Evolutionary conservation across 2,113 vertebrate species (phyloP).

Genomic region (Myrmophylax atrothorax): DNA sequence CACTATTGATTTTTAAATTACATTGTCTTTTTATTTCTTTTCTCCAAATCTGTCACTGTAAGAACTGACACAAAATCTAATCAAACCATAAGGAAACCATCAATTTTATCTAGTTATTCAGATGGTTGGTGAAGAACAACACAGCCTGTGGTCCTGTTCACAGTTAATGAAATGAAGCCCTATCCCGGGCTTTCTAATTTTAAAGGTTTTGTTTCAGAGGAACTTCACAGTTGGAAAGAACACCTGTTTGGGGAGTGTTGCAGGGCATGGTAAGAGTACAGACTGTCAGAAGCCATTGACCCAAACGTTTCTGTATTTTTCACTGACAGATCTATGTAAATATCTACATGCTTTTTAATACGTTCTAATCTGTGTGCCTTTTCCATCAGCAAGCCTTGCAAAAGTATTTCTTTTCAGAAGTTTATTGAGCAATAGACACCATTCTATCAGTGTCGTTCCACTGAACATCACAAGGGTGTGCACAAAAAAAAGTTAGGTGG

Average conservation of each 20-base stretch:
- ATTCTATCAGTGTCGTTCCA: neutral
- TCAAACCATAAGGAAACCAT: conserved; percentile 64
- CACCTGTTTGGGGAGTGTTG: neutral
- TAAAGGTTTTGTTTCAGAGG: conserved; percentile 33
- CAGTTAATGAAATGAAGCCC: conserved; percentile 49
- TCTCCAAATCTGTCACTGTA: conserved; percentile 59
- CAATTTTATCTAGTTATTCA: conserved; percentile 69
- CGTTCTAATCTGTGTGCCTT: neutral
- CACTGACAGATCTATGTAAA: neutral
- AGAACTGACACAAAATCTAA: conserved; percentile 69
- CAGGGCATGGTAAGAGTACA: neutral
- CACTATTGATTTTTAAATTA: conserved; percentile 72
- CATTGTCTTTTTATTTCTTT: conserved; percentile 69
- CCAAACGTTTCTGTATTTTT: neutral
- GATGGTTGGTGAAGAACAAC: conserved; percentile 50
- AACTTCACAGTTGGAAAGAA: neutral
- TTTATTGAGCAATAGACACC: neutral
- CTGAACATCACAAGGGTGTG: accelerated
- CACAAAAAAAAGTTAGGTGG: neutral
- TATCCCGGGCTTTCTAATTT: neutral
- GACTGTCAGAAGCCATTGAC: neutral
- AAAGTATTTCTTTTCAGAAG: neutral
- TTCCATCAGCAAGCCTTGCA: neutral
- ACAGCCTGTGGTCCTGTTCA: conserved; percentile 34
- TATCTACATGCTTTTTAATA: neutral